Conservation (phyloP, 2,797 vertebrate species). For the Urophycis tenuis region DNA sequence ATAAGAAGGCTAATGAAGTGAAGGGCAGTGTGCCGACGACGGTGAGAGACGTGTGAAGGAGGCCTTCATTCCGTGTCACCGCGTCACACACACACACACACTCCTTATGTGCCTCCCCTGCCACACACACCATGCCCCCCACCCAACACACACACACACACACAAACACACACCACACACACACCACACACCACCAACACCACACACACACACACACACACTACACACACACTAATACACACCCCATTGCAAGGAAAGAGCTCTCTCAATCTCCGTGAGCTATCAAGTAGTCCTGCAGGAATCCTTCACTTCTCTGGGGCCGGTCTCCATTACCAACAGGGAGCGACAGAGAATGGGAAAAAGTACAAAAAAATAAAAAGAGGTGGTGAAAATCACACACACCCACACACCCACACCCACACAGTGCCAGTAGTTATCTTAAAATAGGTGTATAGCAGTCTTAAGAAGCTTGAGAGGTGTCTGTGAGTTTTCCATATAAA, state of each 20-base stretch:
- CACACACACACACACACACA: too few species aligned
- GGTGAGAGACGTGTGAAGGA: too few species aligned
- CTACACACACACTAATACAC: slow-evolving; percentile 50
- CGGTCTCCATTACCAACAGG: slow-evolving; percentile 57
- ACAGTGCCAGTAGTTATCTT: slow-evolving; percentile 53
- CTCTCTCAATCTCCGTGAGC: slow-evolving; percentile 68
- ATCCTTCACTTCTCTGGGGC: slow-evolving; percentile 61
- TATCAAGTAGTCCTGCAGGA: slow-evolving; percentile 71
- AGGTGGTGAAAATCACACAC: slow-evolving; percentile 25
- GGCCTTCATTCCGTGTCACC: too few species aligned
- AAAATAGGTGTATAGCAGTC: slow-evolving; percentile 49
- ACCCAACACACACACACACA: too few species aligned
- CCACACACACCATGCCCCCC: too few species aligned
- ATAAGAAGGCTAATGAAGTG: too few species aligned
- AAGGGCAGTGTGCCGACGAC: too few species aligned
- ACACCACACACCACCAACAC: too few species aligned
- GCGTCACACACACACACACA: too few species aligned
- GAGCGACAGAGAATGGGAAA: slow-evolving; percentile 21
- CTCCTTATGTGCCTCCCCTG: too few species aligned
- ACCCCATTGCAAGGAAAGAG: slow-evolving; percentile 65
- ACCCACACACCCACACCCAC: slow-evolving; percentile 38
- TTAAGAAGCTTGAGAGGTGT: slow-evolving; percentile 61
- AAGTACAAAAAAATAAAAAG: neutral
- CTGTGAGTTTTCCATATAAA: slow-evolving; percentile 69
- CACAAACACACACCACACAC: too few species aligned